These are phyloP conservation scores for Aleiodes testaceus DNA, from an alignment of 2,888 invertebrate genomes.

Conservation along the genomic window DNA sequence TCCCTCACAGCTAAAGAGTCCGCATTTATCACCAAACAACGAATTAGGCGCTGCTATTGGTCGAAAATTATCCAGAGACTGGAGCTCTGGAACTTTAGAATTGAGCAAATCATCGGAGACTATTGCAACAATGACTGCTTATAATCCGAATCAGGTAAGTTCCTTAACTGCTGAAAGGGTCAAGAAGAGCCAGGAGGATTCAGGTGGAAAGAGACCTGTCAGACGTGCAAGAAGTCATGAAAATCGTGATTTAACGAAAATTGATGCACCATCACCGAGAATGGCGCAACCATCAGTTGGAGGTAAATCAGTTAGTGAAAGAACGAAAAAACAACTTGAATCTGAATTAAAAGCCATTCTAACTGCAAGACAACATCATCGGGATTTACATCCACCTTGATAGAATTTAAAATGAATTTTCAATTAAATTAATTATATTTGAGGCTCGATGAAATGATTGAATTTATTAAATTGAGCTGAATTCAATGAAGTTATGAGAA, in stretches of 20 bases:
- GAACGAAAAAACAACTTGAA: slow-evolving; percentile 70
- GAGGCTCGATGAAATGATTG: neutral
- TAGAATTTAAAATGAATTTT: slow-evolving; percentile 49
- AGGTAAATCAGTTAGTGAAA: slow-evolving; percentile 68
- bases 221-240: slow-evolving; percentile 70
- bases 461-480: slow-evolving; percentile 40
- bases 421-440: neutral
- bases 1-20: slow-evolving; percentile 54
- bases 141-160: slow-evolving; percentile 59
- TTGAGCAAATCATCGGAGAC: slow-evolving; percentile 67
- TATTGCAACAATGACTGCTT: slow-evolving; percentile 63
- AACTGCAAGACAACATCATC: slow-evolving; percentile 70
- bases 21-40: slow-evolving; percentile 67
- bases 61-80: slow-evolving; percentile 68
- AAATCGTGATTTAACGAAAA: slow-evolving; percentile 61
- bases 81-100: slow-evolving; percentile 69
- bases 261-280: slow-evolving; percentile 64
- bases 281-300: slow-evolving; percentile 68
- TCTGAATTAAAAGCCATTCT: slow-evolving; percentile 71
- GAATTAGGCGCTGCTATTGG: slow-evolving; percentile 68
- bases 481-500: slow-evolving; percentile 11
- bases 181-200: slow-evolving; percentile 55
- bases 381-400: slow-evolving; percentile 71
- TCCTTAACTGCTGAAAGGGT: slow-evolving; percentile 56
- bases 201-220: slow-evolving; percentile 62